Evolutionary conservation across 2,888 invertebrate genomes (phyloP).

Genomic region (Calliphora vomitoria): DNA sequence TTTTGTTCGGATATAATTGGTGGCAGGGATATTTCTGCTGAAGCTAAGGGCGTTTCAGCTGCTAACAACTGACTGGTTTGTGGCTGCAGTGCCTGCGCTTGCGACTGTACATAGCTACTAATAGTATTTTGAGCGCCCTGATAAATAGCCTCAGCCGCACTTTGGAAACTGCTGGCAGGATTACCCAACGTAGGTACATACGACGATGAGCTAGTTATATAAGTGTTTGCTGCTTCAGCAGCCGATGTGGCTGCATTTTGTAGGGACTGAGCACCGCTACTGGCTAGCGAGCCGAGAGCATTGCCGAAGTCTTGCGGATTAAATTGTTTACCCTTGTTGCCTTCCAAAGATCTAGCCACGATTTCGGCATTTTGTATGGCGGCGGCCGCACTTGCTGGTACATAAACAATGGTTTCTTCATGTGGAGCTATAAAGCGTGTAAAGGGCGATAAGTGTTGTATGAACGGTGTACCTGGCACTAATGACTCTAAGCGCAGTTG

Average conservation of each 20-base stretch:
- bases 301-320: slow-evolving; percentile 1
- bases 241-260: slow-evolving; percentile 21
- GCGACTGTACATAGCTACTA: slow-evolving; percentile 21
- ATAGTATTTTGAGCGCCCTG: slow-evolving; percentile 40
- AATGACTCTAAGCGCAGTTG: slow-evolving; percentile 83
- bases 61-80: neutral
- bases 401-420: slow-evolving; percentile 83
- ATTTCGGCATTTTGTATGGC: slow-evolving; percentile 59
- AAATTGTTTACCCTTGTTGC: slow-evolving; percentile 41
- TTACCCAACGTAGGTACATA: slow-evolving; percentile 27
- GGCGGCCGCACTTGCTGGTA: slow-evolving; percentile 79
- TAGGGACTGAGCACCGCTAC: slow-evolving; percentile 21
- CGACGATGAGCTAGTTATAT: slow-evolving; percentile 7
- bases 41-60: slow-evolving; percentile 30
- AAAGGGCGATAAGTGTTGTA: slow-evolving; percentile 82
- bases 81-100: slow-evolving; percentile 4
- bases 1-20: slow-evolving; percentile 44
- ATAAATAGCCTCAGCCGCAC: slow-evolving; percentile 14
- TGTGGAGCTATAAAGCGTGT: slow-evolving; percentile 81
- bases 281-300: neutral
- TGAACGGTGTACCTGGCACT: slow-evolving; percentile 70
- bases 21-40: slow-evolving; percentile 24
- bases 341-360: slow-evolving; percentile 48
- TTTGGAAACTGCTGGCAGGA: slow-evolving; percentile 18
- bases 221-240: slow-evolving; percentile 14